Conservation (phyloP, 2,797 vertebrate species). For the Rachycentron canadum region DNA sequence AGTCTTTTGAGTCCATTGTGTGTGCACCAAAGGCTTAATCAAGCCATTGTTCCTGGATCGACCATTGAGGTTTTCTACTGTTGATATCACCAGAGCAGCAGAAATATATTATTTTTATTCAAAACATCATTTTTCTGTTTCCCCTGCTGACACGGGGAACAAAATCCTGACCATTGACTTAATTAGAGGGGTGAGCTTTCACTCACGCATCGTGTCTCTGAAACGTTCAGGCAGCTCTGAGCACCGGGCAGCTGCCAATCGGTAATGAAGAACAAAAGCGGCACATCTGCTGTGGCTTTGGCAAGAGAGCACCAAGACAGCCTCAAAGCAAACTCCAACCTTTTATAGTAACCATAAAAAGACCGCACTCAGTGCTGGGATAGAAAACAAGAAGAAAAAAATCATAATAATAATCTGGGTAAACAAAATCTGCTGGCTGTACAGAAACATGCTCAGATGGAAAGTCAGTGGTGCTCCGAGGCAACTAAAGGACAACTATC, state of each 20-base stretch:
- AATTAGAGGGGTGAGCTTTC: constrained; percentile 81
- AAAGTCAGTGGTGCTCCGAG: constrained; percentile 57
- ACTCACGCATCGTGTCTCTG: constrained; percentile 83
- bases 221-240: constrained; percentile 83
- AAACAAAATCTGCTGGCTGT: constrained; percentile 94
- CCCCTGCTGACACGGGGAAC: constrained; percentile 61
- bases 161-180: constrained; percentile 72
- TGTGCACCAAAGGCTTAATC: constrained; percentile 27
- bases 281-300: constrained; percentile 93
- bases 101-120: constrained; percentile 45
- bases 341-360: constrained; percentile 94
- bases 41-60: constrained; percentile 30
- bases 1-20: background rate
- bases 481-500: constrained; percentile 62
- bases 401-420: constrained; percentile 85
- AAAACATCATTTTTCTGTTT: constrained; percentile 50
- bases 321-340: constrained; percentile 92
- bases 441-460: constrained; percentile 85
- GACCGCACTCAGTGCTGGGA: constrained; percentile 85
- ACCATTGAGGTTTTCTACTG: constrained; percentile 33
- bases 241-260: constrained; percentile 83
- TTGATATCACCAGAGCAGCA: constrained; percentile 51
- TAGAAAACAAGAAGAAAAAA: constrained; percentile 62
- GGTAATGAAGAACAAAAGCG: constrained; percentile 94
- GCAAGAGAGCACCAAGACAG: constrained; percentile 77